phyloP scores from a whole-genome alignment of 2,113 vertebrate species.

The Sorex araneus region DNA sequence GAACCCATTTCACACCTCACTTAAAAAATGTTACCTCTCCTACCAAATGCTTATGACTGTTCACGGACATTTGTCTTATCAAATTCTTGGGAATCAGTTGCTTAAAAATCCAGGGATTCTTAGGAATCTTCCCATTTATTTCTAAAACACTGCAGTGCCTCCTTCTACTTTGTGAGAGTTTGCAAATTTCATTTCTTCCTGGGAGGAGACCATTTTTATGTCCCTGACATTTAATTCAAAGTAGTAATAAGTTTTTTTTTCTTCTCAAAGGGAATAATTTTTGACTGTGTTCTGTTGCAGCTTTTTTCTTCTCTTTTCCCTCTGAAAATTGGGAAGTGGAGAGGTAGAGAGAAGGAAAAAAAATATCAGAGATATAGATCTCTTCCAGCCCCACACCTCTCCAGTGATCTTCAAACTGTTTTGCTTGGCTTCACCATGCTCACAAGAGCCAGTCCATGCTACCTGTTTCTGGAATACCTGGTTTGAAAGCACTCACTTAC shows the following conservation, averaged over 20 bases:
- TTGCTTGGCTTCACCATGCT: neutral
- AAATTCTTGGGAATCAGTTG: accelerated
- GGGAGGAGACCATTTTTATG: neutral
- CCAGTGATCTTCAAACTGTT: neutral
- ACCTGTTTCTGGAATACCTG: neutral
- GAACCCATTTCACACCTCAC: neutral
- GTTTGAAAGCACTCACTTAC: neutral
- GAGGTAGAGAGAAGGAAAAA: neutral
- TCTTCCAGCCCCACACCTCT: neutral
- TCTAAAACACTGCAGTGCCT: neutral
- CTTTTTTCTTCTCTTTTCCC: slow-evolving; percentile 21
- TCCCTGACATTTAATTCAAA: neutral
- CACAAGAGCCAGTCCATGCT: accelerated
- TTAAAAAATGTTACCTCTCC: neutral
- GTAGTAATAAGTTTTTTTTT: neutral
- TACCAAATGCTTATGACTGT: accelerated
- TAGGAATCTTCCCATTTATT: accelerated
- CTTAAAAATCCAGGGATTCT: neutral
- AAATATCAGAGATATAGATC: neutral
- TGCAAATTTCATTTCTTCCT: neutral
- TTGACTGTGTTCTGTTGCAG: neutral
- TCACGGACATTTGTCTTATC: neutral
- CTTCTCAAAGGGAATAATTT: neutral
- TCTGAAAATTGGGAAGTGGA: neutral
- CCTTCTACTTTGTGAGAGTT: neutral